Evolutionary conservation across 2,797 vertebrate species (phyloP), one percentile per base, ranked within the genome.

Genomic region (Tenualosa ilisha): DNA sequence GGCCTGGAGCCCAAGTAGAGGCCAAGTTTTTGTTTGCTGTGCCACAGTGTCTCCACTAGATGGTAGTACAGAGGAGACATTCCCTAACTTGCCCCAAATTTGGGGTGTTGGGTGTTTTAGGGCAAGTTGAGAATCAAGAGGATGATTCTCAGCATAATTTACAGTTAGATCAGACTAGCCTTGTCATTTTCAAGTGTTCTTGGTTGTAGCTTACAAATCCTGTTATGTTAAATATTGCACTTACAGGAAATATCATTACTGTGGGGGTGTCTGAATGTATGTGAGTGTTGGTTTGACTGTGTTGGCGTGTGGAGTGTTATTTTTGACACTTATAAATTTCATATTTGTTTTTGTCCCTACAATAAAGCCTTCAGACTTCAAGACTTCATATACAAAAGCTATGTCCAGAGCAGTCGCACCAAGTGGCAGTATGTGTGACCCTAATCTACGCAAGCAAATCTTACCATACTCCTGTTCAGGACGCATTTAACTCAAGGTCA

Each of bases 401-500:
- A 82, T 22, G 83, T 85, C 56, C 83, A 81, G 24, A 20, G 49
- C 61, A 11, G 49, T 50, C 5, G 24, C 51, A 59, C 15, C 56
- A 83, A 15, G 49, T 72, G 46, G n/a, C 8, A 49, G 20, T 72
- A 59, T 22, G 37, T 79, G 37, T 79, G 72, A 46, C 61, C 84
- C 84, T 68, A 86, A 82, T 43, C 22, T 17, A 68, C 51, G n/a
- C 50, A 50, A 51, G 31, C 46, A 83, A 81, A 40, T 24, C 51
- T 72, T 53, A 82, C 24, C 56, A 65, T 61, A 61, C 63, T 65
- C 56, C 61, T 85, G 54, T 68, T 79, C 88, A 88, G 84, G 86
- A 86, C 88, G 89, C 88, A 88, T 88, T 91, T 91, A 89, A 90
- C 87, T 88, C 89, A 92, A 92, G 90, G 90, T 86, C 89, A 88